phyloP scores from a whole-genome alignment of 2,888 invertebrate species.

The Cepaea hortensis region DNA sequence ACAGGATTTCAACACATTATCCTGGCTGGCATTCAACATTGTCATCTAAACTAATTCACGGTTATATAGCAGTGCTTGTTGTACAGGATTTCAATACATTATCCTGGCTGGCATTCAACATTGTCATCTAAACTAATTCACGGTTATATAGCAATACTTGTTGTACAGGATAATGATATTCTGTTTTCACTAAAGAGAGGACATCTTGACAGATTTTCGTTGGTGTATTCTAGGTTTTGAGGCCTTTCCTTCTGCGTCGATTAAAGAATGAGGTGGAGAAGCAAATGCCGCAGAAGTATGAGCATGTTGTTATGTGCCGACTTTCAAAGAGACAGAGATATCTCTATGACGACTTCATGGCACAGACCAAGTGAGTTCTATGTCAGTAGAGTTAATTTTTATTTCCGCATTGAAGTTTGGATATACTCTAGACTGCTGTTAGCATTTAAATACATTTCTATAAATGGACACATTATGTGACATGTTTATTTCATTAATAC shows the following conservation, averaged over 20 bases:
- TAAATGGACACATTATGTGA: too few relatives aligned
- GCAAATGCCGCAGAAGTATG: slow-evolving; percentile 92
- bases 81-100: too few relatives aligned
- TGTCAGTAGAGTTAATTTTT: not conserved
- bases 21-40: too few relatives aligned
- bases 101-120: too few relatives aligned
- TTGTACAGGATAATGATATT: too few relatives aligned
- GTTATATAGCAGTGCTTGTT: too few relatives aligned
- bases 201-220: not conserved
- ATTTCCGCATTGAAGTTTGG: not conserved
- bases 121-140: too few relatives aligned
- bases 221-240: slow-evolving; percentile 83
- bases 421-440: not conserved
- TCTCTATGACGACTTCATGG: slow-evolving; percentile 99
- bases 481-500: too few relatives aligned
- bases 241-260: slow-evolving; percentile 94
- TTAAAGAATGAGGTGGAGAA: slow-evolving; percentile 99
- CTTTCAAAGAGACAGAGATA: slow-evolving; percentile 96
- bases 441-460: not conserved
- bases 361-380: slow-evolving; percentile 85
- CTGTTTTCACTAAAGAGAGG: too few relatives aligned
- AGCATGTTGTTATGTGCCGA: slow-evolving; percentile 75
- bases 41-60: too few relatives aligned
- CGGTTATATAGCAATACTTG: too few relatives aligned
- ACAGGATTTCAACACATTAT: too few relatives aligned